Conservation (phyloP, 2,888 invertebrate species). For the Drosophila tripunctata region DNA sequence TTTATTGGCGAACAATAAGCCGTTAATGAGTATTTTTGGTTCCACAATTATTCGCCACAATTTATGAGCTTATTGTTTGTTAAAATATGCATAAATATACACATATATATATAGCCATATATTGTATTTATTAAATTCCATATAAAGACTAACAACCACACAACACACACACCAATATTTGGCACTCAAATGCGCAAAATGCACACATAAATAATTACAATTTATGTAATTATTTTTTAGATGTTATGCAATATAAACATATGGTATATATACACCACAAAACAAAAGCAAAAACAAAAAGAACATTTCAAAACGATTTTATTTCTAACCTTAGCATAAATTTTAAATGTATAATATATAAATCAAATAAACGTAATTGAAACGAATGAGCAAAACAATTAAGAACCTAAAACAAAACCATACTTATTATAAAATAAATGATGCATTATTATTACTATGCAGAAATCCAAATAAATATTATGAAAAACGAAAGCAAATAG, state of each 20-base stretch:
- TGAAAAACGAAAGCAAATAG: constrained; percentile 23
- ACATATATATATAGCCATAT: no score
- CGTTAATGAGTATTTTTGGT: constrained; percentile 36
- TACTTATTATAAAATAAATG: constrained; percentile 56
- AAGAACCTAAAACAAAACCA: constrained; percentile 37
- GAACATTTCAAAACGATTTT: constrained; percentile 68
- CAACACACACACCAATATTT: constrained; percentile 2
- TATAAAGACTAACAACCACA: constrained; percentile 16
- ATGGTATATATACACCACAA: constrained; percentile 27
- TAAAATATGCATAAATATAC: constrained; percentile 43
- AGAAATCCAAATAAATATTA: constrained; percentile 74
- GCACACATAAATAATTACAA: constrained; percentile 53
- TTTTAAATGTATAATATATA: constrained; percentile 70
- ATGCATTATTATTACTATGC: constrained; percentile 71
- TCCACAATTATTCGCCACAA: constrained; percentile 55
- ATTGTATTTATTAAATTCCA: constrained; percentile 44
- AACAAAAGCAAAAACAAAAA: constrained; percentile 34
- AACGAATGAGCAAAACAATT: constrained; percentile 26
- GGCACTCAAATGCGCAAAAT: constrained; percentile 28
- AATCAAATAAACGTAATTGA: constrained; percentile 23
- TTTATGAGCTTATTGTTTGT: constrained; percentile 50
- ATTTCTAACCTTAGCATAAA: constrained; percentile 72
- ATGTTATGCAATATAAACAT: constrained; percentile 38
- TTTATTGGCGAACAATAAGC: constrained; percentile 37
- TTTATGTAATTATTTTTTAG: constrained; percentile 57